Base-by-base conservation (phyloP, 2,113 vertebrate genomes). In the Entelurus aequoreus region DNA sequence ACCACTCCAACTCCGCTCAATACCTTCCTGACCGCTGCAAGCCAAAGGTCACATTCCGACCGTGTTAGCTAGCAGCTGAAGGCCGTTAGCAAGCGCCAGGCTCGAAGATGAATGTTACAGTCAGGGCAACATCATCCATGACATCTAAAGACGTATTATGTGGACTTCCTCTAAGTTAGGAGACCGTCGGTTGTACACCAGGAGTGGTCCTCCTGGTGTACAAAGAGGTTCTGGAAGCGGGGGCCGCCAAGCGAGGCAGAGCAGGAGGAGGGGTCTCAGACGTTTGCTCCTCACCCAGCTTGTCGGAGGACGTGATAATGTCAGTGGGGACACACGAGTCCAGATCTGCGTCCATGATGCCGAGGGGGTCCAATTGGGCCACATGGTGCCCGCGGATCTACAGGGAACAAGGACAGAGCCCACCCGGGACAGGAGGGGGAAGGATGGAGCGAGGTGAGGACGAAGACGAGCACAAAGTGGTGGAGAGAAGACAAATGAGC, bases 301-400 rank as follows among this genome's bases (percentile, higher is more conserved):
- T 98, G 93, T 99, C 95, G 86, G 95, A 92, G 88, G 96, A 97
- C 63, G 94, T 96, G 92, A 99, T 93, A 90, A 99, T 95, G 92
- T 99, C 96, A 53, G 93, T 93, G 84, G 96, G 97, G 84, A 98
- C 93, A 82, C 92, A 94, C 70, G 95, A 97, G 86, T 98, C 96
- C 94, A 99, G 93, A 93, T 99, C 97, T 54, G 97, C 96, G 90
- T 99, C 97, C 95, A 99, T 94, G 90, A 99, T 99, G 90, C 97
- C 97, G 83, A 99, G 92, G 60, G 97, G 97, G 89, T 99, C 97
- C 92, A 99, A 93, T 85, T 99, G 96, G 86, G 97, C 95, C 91
- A 98, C 96, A 88, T 99, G 96, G 86, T 99, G 97, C 91, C 96
- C 97, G 83, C 97, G 97, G 86, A 99, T 99, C 97, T 99, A 95